Evolutionary conservation across 2,888 invertebrate species (phyloP).

Genomic region (Callosobruchus maculatus): DNA sequence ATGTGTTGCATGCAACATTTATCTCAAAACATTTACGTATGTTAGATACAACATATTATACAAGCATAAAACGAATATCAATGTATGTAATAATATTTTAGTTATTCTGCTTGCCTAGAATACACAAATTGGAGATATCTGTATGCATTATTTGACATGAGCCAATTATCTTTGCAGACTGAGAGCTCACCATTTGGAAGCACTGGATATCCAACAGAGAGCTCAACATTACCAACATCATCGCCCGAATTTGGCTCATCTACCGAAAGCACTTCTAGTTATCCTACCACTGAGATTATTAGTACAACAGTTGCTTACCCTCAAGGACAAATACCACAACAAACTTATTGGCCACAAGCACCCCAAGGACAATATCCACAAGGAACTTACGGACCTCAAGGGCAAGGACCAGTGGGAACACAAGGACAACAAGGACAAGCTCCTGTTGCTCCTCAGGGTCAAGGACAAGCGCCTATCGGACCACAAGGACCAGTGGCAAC

Average conservation of each 20-base stretch:
- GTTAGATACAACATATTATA: too few relatives aligned
- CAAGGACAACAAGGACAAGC: background rate
- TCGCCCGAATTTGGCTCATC: constrained; percentile 11
- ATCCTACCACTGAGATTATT: background rate
- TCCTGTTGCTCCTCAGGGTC: too few relatives aligned
- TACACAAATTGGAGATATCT: too few relatives aligned
- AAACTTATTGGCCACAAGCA: constrained; percentile 6
- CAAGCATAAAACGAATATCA: too few relatives aligned
- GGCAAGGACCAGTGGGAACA: background rate
- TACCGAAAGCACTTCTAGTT: background rate
- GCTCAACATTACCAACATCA: background rate
- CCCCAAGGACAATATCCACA: constrained; percentile 12
- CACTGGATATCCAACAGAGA: background rate
- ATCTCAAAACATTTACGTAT: too few relatives aligned
- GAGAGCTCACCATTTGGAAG: background rate
- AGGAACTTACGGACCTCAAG: background rate
- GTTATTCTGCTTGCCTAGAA: too few relatives aligned
- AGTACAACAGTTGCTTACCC: background rate
- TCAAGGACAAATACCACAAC: constrained; percentile 1
- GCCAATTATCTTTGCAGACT: background rate
- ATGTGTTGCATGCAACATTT: too few relatives aligned
- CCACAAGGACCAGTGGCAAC: background rate
- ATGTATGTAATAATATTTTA: too few relatives aligned
- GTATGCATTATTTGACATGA: too few relatives aligned
- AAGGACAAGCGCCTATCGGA: background rate